Evolutionary conservation across 2,797 vertebrate species (phyloP).

Genomic region (Oreochromis mossambicus): DNA sequence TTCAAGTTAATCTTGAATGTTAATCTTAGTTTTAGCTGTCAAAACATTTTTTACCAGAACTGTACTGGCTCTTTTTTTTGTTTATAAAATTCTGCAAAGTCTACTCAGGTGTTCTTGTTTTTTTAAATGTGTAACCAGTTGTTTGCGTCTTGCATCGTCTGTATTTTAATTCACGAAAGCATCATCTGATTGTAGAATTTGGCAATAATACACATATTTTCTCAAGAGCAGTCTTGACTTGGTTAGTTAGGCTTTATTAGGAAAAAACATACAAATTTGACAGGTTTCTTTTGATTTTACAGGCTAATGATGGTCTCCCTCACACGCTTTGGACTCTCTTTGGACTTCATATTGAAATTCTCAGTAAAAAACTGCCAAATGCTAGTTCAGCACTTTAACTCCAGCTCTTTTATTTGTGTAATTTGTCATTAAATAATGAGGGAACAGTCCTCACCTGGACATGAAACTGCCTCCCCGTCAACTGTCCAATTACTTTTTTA

Average conservation of each 20-base stretch:
- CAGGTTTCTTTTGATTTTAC: not conserved
- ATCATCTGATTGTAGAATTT: not conserved
- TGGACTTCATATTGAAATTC: not conserved
- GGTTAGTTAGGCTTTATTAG: not conserved
- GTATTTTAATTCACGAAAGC: rapidly evolving
- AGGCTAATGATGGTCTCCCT: not conserved
- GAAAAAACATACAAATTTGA: not conserved
- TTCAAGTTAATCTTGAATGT: not conserved
- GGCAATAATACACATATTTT: not conserved
- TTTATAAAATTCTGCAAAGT: not conserved
- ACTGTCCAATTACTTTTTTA: not conserved
- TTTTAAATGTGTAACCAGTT: not conserved
- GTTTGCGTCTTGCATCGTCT: not conserved
- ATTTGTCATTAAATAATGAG: not conserved
- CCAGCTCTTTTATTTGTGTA: not conserved
- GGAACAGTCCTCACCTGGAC: rapidly evolving
- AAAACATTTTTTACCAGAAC: not conserved
- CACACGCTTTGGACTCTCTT: not conserved
- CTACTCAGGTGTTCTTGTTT: not conserved
- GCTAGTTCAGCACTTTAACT: not conserved
- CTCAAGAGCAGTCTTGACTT: not conserved
- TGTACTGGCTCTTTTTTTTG: not conserved
- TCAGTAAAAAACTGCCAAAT: not conserved
- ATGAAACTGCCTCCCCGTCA: not conserved
- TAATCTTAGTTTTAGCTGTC: not conserved